These are phyloP conservation scores for Marcusenius ussheri DNA, from an alignment of 2,113 vertebrate species.

Conservation along the genomic window DNA sequence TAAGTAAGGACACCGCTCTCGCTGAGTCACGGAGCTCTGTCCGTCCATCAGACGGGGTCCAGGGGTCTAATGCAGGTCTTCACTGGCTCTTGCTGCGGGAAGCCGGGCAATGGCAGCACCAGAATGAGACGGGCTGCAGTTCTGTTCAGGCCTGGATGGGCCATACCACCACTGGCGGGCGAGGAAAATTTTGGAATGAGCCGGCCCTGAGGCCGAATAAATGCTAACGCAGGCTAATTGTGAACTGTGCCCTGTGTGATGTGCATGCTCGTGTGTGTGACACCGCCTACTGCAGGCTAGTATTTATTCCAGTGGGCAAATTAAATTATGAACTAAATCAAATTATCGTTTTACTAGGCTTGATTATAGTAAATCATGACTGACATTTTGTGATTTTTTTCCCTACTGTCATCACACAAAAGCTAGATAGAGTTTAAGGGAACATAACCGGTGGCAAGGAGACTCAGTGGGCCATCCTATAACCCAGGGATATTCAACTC, in stretches of 20 bases:
- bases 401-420: neutral
- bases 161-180: neutral
- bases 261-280: neutral
- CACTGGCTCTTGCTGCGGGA: neutral
- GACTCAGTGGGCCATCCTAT: neutral
- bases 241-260: neutral
- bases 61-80: neutral
- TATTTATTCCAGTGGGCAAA: neutral
- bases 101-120: neutral
- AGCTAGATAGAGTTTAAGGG: neutral
- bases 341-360: neutral
- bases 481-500: neutral
- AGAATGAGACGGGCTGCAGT: neutral
- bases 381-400: neutral
- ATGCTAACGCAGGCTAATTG: neutral
- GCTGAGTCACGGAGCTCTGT: neutral
- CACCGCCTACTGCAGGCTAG: neutral
- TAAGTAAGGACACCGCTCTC: constrained; percentile 19
- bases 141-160: neutral
- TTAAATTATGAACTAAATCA: neutral
- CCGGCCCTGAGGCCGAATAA: neutral
- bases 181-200: neutral
- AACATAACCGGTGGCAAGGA: neutral
- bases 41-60: neutral
- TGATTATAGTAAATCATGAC: neutral